These are phyloP conservation scores for Eciton burchellii DNA, from an alignment of 1,140 invertebrate genomes.

Conservation along the genomic window DNA sequence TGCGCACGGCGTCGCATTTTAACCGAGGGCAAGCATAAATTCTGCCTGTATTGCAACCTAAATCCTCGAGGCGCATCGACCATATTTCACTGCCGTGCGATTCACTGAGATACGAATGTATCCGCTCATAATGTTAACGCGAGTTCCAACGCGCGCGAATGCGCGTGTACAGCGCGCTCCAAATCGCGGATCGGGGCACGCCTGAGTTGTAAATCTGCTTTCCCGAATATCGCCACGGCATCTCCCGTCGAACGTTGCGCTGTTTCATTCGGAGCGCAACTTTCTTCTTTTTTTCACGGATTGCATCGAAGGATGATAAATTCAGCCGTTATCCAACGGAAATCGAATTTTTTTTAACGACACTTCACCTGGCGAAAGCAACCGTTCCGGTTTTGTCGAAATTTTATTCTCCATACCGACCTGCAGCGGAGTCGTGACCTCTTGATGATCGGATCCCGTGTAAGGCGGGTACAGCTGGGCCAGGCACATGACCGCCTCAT, in stretches of 20 bases:
- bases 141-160: conserved; percentile 8
- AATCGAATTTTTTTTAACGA: background rate
- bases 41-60: conserved; percentile 29
- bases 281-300: background rate
- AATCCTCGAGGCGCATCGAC: conserved; percentile 35
- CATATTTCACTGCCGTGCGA: conserved; percentile 25
- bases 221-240: background rate
- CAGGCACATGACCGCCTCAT: conserved; percentile 94
- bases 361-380: background rate
- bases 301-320: background rate
- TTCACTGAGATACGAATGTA: conserved; percentile 40
- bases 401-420: conserved; percentile 83
- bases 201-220: background rate
- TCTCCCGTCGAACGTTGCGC: background rate
- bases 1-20: conserved; percentile 4
- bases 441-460: conserved; percentile 86
- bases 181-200: background rate
- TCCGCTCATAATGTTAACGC: conserved; percentile 7
- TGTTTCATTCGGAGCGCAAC: background rate
- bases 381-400: background rate
- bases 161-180: background rate
- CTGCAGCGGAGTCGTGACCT: conserved; percentile 90
- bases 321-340: background rate
- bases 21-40: conserved; percentile 41
- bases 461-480: conserved; percentile 92